Base-by-base conservation (phyloP, 2,113 vertebrate genomes). In the Erinaceus europaeus region DNA sequence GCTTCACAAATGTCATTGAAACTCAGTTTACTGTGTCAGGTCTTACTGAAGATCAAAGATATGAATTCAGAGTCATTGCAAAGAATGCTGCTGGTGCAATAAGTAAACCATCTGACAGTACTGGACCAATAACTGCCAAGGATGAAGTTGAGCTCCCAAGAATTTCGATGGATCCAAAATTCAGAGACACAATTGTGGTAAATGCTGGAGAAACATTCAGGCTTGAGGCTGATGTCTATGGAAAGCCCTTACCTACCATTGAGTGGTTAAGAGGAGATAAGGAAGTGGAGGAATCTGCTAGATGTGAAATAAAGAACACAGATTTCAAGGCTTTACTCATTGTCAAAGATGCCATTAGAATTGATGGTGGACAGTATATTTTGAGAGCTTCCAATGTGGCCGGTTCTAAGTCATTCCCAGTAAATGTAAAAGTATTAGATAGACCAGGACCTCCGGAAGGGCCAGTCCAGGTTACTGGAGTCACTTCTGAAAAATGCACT, bases 31-130 rank as follows among this genome's bases (percentile, higher is more conserved):
- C 98, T 75, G 97, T 98, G 75, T 98, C 98, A 90, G 98, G 99
- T 36, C 98, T 99, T 76, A 99, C 98, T 77, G 99, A 99, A 97
- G 98, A 98, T 93, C 97, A 98, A 90, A 98, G 98, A 95, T 99
- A 99, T 8, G 99, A 99, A 96, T 99, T 99, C 90, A 98, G 99
- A 98, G 98, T 99, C 82, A 98, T 99, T 96, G 99, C 99, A 94
- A 99, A 98, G 97, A 99, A 99, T 93, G 98, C 98, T 88, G 98
- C 98, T 80, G 99, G 99, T 88, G 95, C 98, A 72, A 77, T 99
- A 88, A 99, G 99, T 94, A 99, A 98, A 93, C 98, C 99, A 84
- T 99, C 99, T 82, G 99, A 98, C 86, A 99, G 98, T 94, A 99
- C 98, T 94, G 99, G 99, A 94, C 98, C 99, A 68, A 98, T 99